Conservation (phyloP, 92 coral and sea anemone species). For the Hydrozoanthus gracilis region DNA sequence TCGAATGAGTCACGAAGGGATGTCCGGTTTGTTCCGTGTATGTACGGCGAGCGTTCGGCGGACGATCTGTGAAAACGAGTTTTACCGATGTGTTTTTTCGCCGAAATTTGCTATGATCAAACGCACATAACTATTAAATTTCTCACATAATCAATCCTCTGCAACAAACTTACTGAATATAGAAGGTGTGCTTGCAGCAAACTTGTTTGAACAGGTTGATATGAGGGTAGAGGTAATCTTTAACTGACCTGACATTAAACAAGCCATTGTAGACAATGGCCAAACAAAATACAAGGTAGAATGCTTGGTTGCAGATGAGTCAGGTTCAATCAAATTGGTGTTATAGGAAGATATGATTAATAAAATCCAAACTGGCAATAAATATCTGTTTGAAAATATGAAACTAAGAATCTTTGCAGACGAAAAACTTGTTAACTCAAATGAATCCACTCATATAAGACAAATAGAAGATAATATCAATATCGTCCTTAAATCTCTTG, state of each 20-base stretch:
- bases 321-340: conserved; percentile 47
- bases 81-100: background rate
- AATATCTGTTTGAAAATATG: conserved; percentile 53
- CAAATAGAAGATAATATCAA: conserved; percentile 51
- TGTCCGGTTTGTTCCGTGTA: background rate
- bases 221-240: conserved; percentile 34
- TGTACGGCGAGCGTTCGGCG: background rate
- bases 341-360: conserved; percentile 56
- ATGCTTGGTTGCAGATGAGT: conserved; percentile 41
- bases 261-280: conserved; percentile 50
- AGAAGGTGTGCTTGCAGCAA: conserved; percentile 20
- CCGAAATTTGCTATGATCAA: conserved; percentile 18
- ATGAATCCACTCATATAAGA: conserved; percentile 49
- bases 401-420: conserved; percentile 55
- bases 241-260: conserved; percentile 45
- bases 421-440: conserved; percentile 50
- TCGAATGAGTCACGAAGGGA: conserved; percentile 16
- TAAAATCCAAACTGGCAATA: conserved; percentile 46
- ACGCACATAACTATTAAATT: conserved; percentile 6
- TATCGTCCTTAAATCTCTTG: conserved; percentile 55
- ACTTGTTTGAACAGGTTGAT: conserved; percentile 21
- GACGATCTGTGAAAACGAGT: background rate
- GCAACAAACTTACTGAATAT: conserved; percentile 17
- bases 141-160: conserved; percentile 17
- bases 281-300: conserved; percentile 51